phyloP scores from a whole-genome alignment of 1,140 invertebrate genomes.

The Gerris buenoi region DNA sequence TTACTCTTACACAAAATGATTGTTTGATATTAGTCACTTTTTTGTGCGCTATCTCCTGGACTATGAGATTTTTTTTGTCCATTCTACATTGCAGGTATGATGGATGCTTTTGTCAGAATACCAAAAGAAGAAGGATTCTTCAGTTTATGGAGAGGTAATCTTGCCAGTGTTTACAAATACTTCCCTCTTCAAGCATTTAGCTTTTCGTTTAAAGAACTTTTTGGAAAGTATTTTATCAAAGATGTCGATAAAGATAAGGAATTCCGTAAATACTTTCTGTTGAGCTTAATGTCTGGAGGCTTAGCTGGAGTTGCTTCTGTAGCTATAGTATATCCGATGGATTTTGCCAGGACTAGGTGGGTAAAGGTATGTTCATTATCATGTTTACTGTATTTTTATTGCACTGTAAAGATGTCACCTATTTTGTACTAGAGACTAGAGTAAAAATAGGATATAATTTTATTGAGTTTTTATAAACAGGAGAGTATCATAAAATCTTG shows the following conservation, averaged over 20 bases:
- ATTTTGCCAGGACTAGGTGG: constrained; percentile 82
- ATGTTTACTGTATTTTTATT: too few relatives aligned
- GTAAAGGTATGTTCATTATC: not conserved
- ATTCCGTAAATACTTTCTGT: constrained; percentile 72
- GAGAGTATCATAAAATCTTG: too few relatives aligned
- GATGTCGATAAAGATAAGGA: constrained; percentile 73
- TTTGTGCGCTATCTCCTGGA: too few relatives aligned
- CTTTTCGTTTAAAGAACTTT: constrained; percentile 88
- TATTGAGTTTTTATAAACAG: too few relatives aligned
- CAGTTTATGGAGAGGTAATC: constrained; percentile 90
- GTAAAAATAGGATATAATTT: too few relatives aligned
- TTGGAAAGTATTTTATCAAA: constrained; percentile 68
- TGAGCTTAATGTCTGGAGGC: constrained; percentile 82
- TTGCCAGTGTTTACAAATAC: constrained; percentile 83
- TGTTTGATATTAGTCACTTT: too few relatives aligned
- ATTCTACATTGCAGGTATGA: constrained; percentile 56
- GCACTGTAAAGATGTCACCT: too few relatives aligned
- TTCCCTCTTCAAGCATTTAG: constrained; percentile 91
- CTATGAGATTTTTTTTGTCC: too few relatives aligned
- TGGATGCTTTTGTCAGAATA: constrained; percentile 75
- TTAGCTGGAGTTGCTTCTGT: constrained; percentile 84
- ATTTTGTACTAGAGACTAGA: too few relatives aligned
- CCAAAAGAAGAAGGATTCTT: constrained; percentile 70
- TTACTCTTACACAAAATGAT: too few relatives aligned
- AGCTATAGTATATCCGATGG: constrained; percentile 87